A percentile compares a stretch with the other conserved stretches of the same genome.
These are phyloP conservation scores for Eriosoma lanigerum DNA, from an alignment of 1,140 invertebrate genomes.

Conservation along the genomic window DNA sequence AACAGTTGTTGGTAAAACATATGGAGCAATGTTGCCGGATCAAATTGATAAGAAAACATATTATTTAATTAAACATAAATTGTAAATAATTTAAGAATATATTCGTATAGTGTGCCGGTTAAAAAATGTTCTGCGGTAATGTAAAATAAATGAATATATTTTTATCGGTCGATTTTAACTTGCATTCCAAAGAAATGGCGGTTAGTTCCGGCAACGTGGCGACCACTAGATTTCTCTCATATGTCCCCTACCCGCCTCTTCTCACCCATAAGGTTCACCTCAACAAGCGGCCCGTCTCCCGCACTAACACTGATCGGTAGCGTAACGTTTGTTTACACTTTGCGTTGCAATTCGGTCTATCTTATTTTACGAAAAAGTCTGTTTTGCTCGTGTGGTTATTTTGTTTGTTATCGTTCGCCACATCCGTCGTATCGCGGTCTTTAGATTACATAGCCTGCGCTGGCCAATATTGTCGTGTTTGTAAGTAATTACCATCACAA, in stretches of 20 bases:
- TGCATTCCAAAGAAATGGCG: slow-evolving; percentile 23
- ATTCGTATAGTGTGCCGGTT: not conserved
- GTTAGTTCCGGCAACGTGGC: slow-evolving; percentile 45
- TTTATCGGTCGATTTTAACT: not conserved
- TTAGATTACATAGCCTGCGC: not conserved
- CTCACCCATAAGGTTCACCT: slow-evolving; percentile 34
- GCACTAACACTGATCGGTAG: slow-evolving; percentile 51
- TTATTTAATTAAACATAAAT: not conserved
- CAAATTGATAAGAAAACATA: not conserved
- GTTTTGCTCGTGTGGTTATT: slow-evolving; percentile 15
- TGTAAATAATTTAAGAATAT: not conserved
- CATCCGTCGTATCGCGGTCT: slow-evolving; percentile 9
- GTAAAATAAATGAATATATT: not conserved
- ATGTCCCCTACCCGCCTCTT: slow-evolving; percentile 36
- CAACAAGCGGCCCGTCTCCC: slow-evolving; percentile 51
- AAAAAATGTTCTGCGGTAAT: not conserved
- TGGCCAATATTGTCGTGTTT: not conserved
- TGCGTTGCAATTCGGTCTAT: slow-evolving; percentile 47
- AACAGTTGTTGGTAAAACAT: slow-evolving; percentile 48
- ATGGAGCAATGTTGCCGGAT: slow-evolving; percentile 12
- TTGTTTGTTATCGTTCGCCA: slow-evolving; percentile 24
- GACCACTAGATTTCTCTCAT: slow-evolving; percentile 45
- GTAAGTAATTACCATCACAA: not conserved
- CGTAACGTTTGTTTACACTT: slow-evolving; percentile 51
- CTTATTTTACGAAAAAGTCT: slow-evolving; percentile 33